phyloP scores from a whole-genome alignment of 2,113 vertebrate genomes.

The Macrotus californicus region DNA sequence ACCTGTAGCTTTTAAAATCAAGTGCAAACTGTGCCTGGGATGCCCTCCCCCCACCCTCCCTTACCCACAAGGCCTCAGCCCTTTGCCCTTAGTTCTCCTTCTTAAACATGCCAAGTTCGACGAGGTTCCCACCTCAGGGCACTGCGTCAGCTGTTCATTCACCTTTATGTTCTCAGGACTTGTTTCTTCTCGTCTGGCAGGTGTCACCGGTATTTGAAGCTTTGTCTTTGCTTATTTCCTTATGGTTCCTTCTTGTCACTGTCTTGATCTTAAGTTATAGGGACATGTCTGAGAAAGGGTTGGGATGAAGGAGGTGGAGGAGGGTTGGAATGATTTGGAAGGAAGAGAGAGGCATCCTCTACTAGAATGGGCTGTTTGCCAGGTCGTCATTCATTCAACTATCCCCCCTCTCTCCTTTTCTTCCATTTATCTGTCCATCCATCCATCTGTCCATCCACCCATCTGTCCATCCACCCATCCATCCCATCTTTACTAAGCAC shows the following conservation, averaged over 20 bases:
- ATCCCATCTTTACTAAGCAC: neutral
- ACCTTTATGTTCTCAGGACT: neutral
- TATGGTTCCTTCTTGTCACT: neutral
- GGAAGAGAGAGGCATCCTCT: neutral
- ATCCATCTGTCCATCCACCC: too few relatives aligned
- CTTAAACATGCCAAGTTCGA: neutral
- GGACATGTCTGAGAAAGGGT: neutral
- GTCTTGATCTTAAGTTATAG: neutral
- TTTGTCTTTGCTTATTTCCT: neutral
- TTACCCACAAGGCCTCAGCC: rapidly evolving
- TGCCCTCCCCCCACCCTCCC: too few relatives aligned
- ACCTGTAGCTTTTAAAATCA: neutral
- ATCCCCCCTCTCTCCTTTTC: neutral
- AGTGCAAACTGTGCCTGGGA: rapidly evolving
- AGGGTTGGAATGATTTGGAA: neutral
- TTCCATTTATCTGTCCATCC: neutral
- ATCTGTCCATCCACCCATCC: neutral
- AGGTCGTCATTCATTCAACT: neutral
- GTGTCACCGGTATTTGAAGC: neutral
- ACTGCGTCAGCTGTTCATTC: neutral
- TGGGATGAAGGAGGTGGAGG: neutral
- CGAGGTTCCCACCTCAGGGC: neutral
- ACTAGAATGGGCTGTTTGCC: neutral
- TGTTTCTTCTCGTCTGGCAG: neutral
- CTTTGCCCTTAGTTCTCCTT: neutral